Evolutionary conservation across 2,797 vertebrate species (phyloP).

Genomic region (Pseudomugil gertrudae): DNA sequence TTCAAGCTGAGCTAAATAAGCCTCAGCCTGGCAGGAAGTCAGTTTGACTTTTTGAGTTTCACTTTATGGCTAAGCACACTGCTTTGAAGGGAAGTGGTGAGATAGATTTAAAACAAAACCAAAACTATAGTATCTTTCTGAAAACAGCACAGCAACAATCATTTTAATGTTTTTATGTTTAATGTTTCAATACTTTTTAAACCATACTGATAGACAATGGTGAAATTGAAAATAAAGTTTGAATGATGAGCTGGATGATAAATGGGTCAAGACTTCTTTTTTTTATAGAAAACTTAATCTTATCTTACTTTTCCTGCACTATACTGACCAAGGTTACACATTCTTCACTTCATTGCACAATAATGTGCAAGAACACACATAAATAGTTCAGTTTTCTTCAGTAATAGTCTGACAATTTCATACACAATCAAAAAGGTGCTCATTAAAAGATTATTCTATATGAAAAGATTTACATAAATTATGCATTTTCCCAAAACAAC

Average conservation of each 20-base stretch:
- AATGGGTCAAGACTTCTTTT: conserved; percentile 2
- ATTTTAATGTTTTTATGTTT: neutral
- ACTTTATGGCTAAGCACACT: neutral
- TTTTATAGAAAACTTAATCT: neutral
- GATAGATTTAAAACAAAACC: neutral
- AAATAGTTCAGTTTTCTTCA: neutral
- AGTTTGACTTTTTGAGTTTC: conserved; percentile 1
- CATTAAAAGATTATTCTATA: neutral
- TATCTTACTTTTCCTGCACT: neutral
- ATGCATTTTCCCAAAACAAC: no score
- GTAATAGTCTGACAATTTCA: neutral
- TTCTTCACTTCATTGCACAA: conserved; percentile 11
- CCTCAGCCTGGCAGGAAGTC: neutral
- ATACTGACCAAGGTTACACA: neutral
- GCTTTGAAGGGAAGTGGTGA: neutral
- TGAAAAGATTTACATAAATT: no score
- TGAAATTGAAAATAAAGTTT: neutral
- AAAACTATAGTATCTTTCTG: neutral
- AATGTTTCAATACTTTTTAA: neutral
- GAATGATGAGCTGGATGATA: neutral
- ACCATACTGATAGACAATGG: neutral
- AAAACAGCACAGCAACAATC: neutral
- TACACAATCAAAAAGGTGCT: neutral
- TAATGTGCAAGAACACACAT: neutral
- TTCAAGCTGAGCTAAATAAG: neutral